Evolutionary conservation across 2,888 invertebrate species (phyloP), one percentile per base, ranked within the genome.

Genomic region (Unio delphinus): DNA sequence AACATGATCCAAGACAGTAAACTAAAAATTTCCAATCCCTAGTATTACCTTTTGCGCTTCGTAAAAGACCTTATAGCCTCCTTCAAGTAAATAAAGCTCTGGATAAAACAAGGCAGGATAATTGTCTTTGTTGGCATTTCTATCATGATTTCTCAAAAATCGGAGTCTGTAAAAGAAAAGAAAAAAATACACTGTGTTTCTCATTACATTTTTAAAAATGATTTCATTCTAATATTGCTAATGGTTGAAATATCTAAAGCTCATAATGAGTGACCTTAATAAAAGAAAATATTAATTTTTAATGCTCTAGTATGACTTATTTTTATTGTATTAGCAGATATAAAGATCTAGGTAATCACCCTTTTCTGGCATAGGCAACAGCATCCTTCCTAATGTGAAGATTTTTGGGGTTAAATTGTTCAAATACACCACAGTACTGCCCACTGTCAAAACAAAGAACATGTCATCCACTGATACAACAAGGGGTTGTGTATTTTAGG

Each of bases 51-150:
- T 83, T 86, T 93, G 93, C 1, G 92, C 90, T 80, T 93, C 92
- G 89, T 92, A 96, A 91, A 99, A 98, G 55, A 92, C 92, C 86
- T 95, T 94, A 91, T 97, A 97, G 59, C 96, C 97, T 1, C 96
- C 96, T 86, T 96, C 95, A 34, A 99, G 92, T 2, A 99, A 91
- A 90, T 99, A 99, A 3, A 97, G 91, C 90, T 99, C 99, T 0
- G 98, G 98, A 91, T 95, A 97, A 87, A 95, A 92, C 0, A 99
- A 92, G 0, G 93, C 91, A 0, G 99, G 99, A 90, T 98, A 98
- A 74, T 92, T 92, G 67, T 94, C 94, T 73, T 93, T 93, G 90
- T 98, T 96, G 60, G 92, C 91, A 23, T 93, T 93, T 0, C 99
- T 93, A 90, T 99, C 98, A 54, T 93, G 91, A 64, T 94, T 94